Evolutionary conservation across 2,113 vertebrate species (phyloP), one percentile per base, ranked within the genome.

Genomic region (Muntiacus reevesi): DNA sequence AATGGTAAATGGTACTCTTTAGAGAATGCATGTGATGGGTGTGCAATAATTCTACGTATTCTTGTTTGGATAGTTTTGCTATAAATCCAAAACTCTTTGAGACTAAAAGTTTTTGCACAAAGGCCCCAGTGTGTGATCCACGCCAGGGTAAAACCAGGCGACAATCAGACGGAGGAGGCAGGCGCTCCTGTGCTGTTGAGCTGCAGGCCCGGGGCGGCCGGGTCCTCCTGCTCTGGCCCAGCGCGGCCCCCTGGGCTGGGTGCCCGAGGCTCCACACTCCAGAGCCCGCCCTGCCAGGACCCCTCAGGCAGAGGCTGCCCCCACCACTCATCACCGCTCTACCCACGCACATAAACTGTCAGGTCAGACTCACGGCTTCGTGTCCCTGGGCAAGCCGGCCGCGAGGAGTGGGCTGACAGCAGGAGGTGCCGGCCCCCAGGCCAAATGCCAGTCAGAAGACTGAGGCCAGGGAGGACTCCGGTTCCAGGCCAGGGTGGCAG

Each of bases 251-350:
- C 28, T 79, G 27, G 27, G 14, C 16, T 0, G 12, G 30, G 19
- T 0, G 0, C 19, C 17, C 3, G 5, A 1, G 13, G 21, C 30
- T 36, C 16, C 36, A 6, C 15, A 30, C 55, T 2, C 33, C 43
- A 0, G 5, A 7, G 12, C 9, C 7, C 25, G 16, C 30, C 23
- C 40, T 1, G 0, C 5, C 30, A 30, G 6, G 27, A 11, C 2
- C 40, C n/a, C 52, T 23, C 3, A 60, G 52, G 82, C 25, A 84
- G 40, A 84, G 40, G 11, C 83, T 17, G 16, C 16, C 36, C 57
- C 40, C 16, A 7, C n/a, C 21, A 16, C 62, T 54, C 3, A 6
- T 8, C 33, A 50, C 27, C 2, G 0, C 17, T 30, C 43, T 2
- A 3, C 10, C 27, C 12, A 6, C 2, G 1, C 4, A 71, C 67